These are phyloP conservation scores for Galerucella pusilla DNA, from an alignment of 2,888 invertebrate species.

Conservation along the genomic window DNA sequence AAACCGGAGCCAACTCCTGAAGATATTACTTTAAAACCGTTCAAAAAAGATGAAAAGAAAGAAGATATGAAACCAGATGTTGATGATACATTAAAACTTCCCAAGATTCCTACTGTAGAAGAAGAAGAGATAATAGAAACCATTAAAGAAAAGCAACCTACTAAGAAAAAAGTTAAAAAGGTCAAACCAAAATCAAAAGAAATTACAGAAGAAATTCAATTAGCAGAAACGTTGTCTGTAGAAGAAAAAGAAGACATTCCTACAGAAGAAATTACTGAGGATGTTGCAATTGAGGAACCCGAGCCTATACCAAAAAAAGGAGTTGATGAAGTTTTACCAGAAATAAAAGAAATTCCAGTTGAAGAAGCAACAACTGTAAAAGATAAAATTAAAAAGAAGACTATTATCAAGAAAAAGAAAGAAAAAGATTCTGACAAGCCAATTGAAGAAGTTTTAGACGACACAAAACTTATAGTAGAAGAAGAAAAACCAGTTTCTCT, in stretches of 20 bases:
- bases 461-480: conserved; percentile 48
- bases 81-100: conserved; percentile 45
- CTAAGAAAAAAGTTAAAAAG: conserved; percentile 47
- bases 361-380: conserved; percentile 54
- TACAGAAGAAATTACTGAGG: conserved; percentile 19
- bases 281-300: conserved; percentile 24
- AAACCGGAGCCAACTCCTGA: conserved; percentile 57
- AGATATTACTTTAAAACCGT: conserved; percentile 62
- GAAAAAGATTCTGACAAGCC: conserved; percentile 50
- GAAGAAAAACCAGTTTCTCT: conserved; percentile 40
- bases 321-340: conserved; percentile 21
- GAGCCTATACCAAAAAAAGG: conserved; percentile 44
- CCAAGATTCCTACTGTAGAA: conserved; percentile 49
- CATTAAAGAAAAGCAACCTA: conserved; percentile 60
- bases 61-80: conserved; percentile 49
- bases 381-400: conserved; percentile 47
- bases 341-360: conserved; percentile 52
- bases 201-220: conserved; percentile 33
- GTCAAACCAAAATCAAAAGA: conserved; percentile 43
- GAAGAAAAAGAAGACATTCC: conserved; percentile 26
- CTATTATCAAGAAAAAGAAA: conserved; percentile 57
- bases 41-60: conserved; percentile 58
- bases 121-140: conserved; percentile 54
- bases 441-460: conserved; percentile 24
- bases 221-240: conserved; percentile 39